phyloP scores from a whole-genome alignment of 2,797 vertebrate species.

The Aldrovandia affinis region DNA sequence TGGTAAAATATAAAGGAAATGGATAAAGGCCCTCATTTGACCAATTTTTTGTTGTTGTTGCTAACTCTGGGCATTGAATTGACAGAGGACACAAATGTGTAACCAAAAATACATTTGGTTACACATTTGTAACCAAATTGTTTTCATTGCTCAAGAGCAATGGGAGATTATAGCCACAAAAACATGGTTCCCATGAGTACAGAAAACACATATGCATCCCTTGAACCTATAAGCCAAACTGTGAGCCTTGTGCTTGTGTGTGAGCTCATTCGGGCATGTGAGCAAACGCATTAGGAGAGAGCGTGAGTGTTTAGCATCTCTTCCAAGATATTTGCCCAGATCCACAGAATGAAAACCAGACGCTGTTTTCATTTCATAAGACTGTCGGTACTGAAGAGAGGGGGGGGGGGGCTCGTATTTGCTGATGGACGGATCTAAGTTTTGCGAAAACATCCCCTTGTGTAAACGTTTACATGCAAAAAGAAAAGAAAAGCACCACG shows the following conservation, averaged over 20 bases:
- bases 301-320: background rate
- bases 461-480: slow-evolving; percentile 40
- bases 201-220: background rate
- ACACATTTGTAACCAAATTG: background rate
- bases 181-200: background rate
- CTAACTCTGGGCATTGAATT: background rate
- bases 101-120: background rate
- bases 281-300: background rate
- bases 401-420: slow-evolving; percentile 7
- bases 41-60: background rate
- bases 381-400: slow-evolving; percentile 13
- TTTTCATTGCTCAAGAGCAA: background rate
- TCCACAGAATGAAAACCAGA: slow-evolving; percentile 32
- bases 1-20: background rate
- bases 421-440: slow-evolving; percentile 22
- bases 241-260: background rate
- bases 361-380: slow-evolving; percentile 22
- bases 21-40: background rate
- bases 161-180: background rate
- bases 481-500: slow-evolving; percentile 34
- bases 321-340: slow-evolving; percentile 25
- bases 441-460: slow-evolving; percentile 37
- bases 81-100: background rate
- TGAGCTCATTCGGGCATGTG: background rate
- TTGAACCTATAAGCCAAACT: background rate